Evolutionary conservation across 1,140 invertebrate species (phyloP).

Genomic region (Contarinia nasturtii): DNA sequence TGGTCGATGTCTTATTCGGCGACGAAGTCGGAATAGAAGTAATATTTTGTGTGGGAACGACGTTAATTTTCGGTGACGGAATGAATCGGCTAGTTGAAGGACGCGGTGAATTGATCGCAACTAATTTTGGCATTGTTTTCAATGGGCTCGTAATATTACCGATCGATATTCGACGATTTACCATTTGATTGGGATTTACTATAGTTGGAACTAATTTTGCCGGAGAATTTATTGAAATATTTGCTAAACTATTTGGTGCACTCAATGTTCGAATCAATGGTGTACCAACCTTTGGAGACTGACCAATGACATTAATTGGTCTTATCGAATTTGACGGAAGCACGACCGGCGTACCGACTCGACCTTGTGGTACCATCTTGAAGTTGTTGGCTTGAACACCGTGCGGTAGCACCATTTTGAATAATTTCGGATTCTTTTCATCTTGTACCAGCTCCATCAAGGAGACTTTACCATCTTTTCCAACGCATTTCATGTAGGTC

Average conservation of each 20-base stretch:
- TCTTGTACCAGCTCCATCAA: constrained; percentile 4
- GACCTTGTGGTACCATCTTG: not conserved
- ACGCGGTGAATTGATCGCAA: not conserved
- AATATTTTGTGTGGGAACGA: not conserved
- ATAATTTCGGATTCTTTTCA: constrained; percentile 4
- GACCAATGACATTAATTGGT: no score
- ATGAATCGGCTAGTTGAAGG: not conserved
- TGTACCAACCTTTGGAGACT: no score
- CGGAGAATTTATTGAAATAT: no score
- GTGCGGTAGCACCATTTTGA: constrained; percentile 3
- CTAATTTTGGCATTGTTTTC: not conserved
- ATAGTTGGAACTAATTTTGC: no score
- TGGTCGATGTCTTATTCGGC: not conserved
- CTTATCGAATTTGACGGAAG: no score
- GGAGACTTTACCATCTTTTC: constrained; percentile 7
- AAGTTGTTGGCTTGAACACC: constrained; percentile 1
- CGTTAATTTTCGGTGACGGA: not conserved
- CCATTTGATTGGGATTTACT: no score
- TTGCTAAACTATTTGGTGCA: no score
- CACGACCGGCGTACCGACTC: no score
- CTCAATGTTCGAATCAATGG: no score
- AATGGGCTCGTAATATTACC: no score
- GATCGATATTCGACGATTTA: no score
- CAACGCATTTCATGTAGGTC: constrained; percentile 5
- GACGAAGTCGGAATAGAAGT: no score